These are phyloP conservation scores for Limosa lapponica DNA, from an alignment of 2,797 vertebrate genomes.

Conservation along the genomic window DNA sequence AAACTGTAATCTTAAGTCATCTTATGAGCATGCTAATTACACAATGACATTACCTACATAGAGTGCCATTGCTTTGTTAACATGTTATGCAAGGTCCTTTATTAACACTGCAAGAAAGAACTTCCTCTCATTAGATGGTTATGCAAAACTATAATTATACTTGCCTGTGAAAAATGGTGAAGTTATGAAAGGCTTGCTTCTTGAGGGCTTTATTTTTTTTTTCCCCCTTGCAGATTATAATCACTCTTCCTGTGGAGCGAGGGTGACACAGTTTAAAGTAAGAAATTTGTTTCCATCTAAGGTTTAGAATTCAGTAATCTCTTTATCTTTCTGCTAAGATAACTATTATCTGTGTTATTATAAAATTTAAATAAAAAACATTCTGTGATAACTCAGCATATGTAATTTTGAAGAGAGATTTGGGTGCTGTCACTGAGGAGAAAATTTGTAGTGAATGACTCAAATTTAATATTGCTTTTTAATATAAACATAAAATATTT, in stretches of 20 bases:
- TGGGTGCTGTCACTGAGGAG: neutral
- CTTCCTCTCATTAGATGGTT: slow-evolving; percentile 84
- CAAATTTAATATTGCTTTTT: neutral
- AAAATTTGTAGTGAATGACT: neutral
- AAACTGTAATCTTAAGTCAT: slow-evolving; percentile 89
- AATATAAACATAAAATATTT: neutral
- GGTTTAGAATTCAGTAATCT: slow-evolving; percentile 53
- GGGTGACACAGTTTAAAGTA: slow-evolving; percentile 48
- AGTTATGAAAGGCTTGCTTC: slow-evolving; percentile 71
- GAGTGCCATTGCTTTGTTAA: slow-evolving; percentile 84
- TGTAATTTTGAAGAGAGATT: slow-evolving; percentile 15
- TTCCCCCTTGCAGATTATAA: slow-evolving; percentile 25
- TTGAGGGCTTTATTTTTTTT: slow-evolving; percentile 18
- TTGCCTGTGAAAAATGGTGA: slow-evolving; percentile 77
- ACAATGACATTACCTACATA: slow-evolving; percentile 81
- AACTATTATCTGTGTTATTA: slow-evolving; percentile 1
- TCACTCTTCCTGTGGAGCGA: slow-evolving; percentile 34
- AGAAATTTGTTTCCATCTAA: slow-evolving; percentile 56
- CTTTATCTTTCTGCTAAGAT: slow-evolving; percentile 30
- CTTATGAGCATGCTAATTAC: slow-evolving; percentile 87
- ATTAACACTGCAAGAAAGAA: slow-evolving; percentile 87
- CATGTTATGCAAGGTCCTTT: slow-evolving; percentile 81
- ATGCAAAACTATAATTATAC: slow-evolving; percentile 87
- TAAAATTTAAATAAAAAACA: slow-evolving; percentile 29
- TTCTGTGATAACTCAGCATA: neutral